Base-by-base conservation (phyloP, 2,113 vertebrate species). In the Todiramphus saurophagus region DNA sequence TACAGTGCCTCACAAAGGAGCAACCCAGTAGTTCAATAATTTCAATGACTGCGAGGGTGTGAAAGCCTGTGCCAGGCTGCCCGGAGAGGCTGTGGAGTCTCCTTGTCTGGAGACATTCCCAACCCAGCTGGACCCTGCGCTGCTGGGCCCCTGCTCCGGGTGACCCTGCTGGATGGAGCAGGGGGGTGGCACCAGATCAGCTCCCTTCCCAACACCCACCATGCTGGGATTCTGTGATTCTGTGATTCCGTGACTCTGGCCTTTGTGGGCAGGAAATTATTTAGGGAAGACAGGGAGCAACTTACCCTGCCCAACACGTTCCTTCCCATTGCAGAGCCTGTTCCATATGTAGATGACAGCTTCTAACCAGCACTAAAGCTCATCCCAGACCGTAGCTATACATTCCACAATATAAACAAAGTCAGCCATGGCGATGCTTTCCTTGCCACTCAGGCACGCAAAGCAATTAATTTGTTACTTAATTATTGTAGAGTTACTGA, bases 401-500 rank as follows among this genome's bases (percentile, higher is more conserved):
- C 53, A 5, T 84, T 53, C 30, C 44, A 13, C 25, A 19, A 8
- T 10, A 35, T 58, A 55, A 93, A 70, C 37, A 41, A 68, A 90
- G 35, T 73, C 86, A 91, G 20, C 53, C 64, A 28, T 46, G 70
- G 41, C 1, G 2, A 14, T 23, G 27, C 44, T 80, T 58, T 13
- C 46, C 83, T 19, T 53, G 73, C 73, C 37, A 6, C 76, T 89
- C 83, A 75, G 83, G 80, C 43, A 1, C 25, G 41, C 43, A n/a
- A 75, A 87, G 56, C 83, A 72, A 87, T 94, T 91, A 82, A 93
- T 94, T 68, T 94, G 77, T 94, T 81, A 67, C 83, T 94, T 87
- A 93, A 89, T 43, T 77, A 35, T 83, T 59, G 60, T 58, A 28
- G 73, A 76, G 62, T 37, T 89, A 53, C 81, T 86, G 74, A 50